Evolutionary conservation across 2,888 invertebrate species (phyloP), one percentile per base, ranked within the genome.

Genomic region (Parnassius smintheus): DNA sequence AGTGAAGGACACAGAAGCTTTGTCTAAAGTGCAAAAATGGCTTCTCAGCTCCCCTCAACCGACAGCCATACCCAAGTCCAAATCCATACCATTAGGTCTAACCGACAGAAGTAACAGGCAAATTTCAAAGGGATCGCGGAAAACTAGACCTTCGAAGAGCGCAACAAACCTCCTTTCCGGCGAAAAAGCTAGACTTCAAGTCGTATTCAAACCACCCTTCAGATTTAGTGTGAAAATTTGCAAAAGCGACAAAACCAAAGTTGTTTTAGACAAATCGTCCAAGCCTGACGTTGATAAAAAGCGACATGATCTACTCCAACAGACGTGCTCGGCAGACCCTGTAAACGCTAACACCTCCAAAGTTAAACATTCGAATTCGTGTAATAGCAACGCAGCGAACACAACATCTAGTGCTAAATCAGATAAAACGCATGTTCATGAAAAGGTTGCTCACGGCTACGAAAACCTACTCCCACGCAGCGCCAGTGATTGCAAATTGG

Each of bases 121-220:
- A 72, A 73, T 82, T 18, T 92, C 92, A 65, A 93, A 94, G 70
- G 92, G 92, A 50, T 92, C 94, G 1, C 77, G 88, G 56, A 91
- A 92, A 76, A 86, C 92, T 35, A 86, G 93, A 75, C 91, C 92
- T 68, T 94, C 94, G 70, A 95, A 95, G 75, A 96, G 96, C 74
- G 94, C 95, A 66, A 95, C 95, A 18, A 95, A 95, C 75, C 91
- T 96, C 49, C 84, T 94, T n/a, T 88, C 92, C 52, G 91, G 92
- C 61, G 93, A 94, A 72, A 96, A 96, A 80, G 94, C 96, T 11
- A 94, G 96, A 69, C 87, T 97, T 25, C 97, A 97, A 83, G 96
- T 97, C 46, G 96, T 97, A 41, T 97, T 96, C 82, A 96, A 96
- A 80, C 96, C 97, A 58, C 97, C 97, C 11, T 97, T 97, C 85